phyloP scores from a whole-genome alignment of 2,797 vertebrate species.

The Cynodonichthys magdalenae region DNA sequence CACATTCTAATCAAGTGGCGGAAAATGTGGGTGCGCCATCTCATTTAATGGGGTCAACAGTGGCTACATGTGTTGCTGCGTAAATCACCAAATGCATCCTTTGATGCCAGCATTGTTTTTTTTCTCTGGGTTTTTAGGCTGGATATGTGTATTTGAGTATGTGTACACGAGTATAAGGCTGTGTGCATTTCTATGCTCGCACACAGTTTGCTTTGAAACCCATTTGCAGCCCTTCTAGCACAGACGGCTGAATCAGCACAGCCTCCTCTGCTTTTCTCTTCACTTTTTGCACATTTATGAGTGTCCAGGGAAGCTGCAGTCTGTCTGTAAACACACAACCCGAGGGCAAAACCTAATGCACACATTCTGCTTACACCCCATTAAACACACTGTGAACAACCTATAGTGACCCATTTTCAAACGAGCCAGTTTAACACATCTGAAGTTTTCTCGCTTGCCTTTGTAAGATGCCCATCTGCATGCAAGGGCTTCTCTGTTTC shows the following conservation, averaged over 20 bases:
- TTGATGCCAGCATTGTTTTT: constrained; percentile 13
- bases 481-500: constrained; percentile 1
- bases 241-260: constrained; percentile 69
- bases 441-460: constrained; percentile 5
- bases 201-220: constrained; percentile 42
- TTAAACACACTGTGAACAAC: constrained; percentile 61
- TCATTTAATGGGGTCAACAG: constrained; percentile 64
- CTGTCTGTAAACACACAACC: constrained; percentile 68
- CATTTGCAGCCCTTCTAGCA: constrained; percentile 41
- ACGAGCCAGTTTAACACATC: constrained; percentile 30
- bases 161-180: constrained; percentile 1
- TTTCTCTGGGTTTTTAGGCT: constrained; percentile 19
- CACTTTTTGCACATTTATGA: constrained; percentile 54
- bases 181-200: constrained; percentile 27
- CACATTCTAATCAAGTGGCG: constrained; percentile 62
- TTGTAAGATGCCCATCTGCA: constrained; percentile 19
- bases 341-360: constrained; percentile 42
- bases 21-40: constrained; percentile 57
- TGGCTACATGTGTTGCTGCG: constrained; percentile 29
- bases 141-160: constrained; percentile 24
- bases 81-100: constrained; percentile 37
- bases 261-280: constrained; percentile 30
- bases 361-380: constrained; percentile 58
- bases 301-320: constrained; percentile 45
- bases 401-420: constrained; percentile 50